phyloP scores from a whole-genome alignment of 2,888 invertebrate species.

The Rambutsinella grinnellia region DNA sequence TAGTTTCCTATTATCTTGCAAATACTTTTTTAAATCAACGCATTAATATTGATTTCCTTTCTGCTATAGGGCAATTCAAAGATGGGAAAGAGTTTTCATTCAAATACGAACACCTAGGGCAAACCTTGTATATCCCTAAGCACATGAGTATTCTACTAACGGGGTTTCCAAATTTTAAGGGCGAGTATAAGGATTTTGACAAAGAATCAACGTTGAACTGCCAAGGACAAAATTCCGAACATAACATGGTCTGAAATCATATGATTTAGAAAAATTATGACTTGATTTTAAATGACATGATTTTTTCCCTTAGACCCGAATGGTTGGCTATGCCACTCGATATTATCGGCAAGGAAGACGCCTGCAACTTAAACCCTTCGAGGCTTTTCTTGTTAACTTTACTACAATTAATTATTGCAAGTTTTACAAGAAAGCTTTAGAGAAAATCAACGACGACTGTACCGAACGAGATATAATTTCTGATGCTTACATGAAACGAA shows the following conservation, averaged over 20 bases:
- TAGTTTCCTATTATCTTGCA: too few relatives aligned
- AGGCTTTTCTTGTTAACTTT: constrained; percentile 47
- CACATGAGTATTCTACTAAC: constrained; percentile 50
- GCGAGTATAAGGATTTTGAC: too few relatives aligned
- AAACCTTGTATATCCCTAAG: constrained; percentile 56
- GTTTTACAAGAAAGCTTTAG: too few relatives aligned
- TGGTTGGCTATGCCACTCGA: constrained; percentile 20
- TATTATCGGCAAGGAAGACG: constrained; percentile 9
- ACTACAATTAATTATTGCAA: constrained; percentile 32
- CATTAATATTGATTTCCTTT: too few relatives aligned
- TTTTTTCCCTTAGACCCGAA: too few relatives aligned
- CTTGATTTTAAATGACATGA: too few relatives aligned
- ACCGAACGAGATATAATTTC: background rate
- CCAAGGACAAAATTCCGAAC: background rate
- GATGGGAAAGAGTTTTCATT: background rate
- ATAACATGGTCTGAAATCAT: too few relatives aligned
- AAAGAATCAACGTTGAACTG: too few relatives aligned
- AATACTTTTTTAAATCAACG: too few relatives aligned
- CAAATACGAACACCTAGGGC: constrained; percentile 34
- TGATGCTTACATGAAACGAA: too few relatives aligned
- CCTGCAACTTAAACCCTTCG: background rate
- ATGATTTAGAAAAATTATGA: too few relatives aligned
- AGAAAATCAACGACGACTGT: too few relatives aligned
- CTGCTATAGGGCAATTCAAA: constrained; percentile 13
- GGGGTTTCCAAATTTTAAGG: constrained; percentile 15